These are phyloP conservation scores for Lophius americanus DNA, from an alignment of 2,797 vertebrate genomes.

Conservation along the genomic window DNA sequence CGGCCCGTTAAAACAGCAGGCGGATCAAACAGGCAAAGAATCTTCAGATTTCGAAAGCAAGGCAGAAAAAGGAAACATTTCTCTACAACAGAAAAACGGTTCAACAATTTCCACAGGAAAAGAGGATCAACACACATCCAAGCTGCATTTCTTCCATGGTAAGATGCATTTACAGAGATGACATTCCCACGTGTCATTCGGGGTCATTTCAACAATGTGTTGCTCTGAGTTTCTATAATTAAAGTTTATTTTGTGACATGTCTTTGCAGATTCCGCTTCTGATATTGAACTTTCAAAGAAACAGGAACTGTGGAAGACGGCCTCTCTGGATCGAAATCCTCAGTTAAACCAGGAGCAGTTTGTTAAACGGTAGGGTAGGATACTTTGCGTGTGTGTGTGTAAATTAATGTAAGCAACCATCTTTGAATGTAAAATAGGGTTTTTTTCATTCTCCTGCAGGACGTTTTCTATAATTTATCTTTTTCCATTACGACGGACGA, in stretches of 20 bases:
- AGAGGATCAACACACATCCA: constrained; percentile 73
- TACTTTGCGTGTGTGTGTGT: constrained; percentile 8
- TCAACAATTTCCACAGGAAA: constrained; percentile 58
- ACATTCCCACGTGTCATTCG: background rate
- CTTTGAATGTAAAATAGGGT: background rate
- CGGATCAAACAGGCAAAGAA: constrained; percentile 30
- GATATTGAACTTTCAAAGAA: constrained; percentile 77
- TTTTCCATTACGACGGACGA: background rate
- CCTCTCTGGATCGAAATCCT: constrained; percentile 81
- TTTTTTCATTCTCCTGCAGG: background rate
- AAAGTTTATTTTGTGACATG: background rate
- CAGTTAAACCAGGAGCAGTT: constrained; percentile 70
- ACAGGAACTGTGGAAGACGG: constrained; percentile 79
- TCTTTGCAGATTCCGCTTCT: constrained; percentile 76
- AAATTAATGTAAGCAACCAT: constrained; percentile 6
- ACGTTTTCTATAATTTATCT: background rate
- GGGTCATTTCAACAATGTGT: background rate
- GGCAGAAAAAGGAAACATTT: constrained; percentile 5
- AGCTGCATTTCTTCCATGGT: constrained; percentile 88
- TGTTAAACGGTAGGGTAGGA: constrained; percentile 79
- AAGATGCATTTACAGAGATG: constrained; percentile 31
- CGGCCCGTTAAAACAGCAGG: constrained; percentile 54
- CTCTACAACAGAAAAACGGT: constrained; percentile 75
- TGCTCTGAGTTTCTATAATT: background rate
- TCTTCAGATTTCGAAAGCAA: constrained; percentile 34